A percentile compares a stretch with the other conserved stretches of the same genome.
Conservation (phyloP, 2,113 vertebrate genomes). For the Henicopernis longicauda region DNA sequence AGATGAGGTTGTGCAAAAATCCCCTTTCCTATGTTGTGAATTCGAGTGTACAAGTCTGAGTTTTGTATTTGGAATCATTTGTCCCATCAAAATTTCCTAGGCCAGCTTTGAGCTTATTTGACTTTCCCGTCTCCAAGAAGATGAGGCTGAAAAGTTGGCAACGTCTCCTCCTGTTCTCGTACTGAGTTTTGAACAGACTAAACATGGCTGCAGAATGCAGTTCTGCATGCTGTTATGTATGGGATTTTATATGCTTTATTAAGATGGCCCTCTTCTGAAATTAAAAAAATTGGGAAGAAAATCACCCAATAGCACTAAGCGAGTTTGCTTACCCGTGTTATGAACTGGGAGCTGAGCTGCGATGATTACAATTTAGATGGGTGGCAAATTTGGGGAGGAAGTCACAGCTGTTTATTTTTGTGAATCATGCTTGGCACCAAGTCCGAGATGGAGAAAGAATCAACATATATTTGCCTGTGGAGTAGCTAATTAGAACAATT, state of each 20-base stretch:
- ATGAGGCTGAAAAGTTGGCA: neutral
- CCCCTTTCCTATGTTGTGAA: neutral
- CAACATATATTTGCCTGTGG: neutral
- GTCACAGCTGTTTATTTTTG: neutral
- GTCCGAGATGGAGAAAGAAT: neutral
- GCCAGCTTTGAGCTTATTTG: neutral
- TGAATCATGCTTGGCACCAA: neutral
- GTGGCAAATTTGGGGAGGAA: neutral
- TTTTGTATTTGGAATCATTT: neutral
- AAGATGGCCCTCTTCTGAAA: neutral
- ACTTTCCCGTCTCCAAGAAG: neutral
- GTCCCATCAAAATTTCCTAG: neutral
- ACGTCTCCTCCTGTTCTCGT: neutral
- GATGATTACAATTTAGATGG: neutral
- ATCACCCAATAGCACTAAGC: neutral
- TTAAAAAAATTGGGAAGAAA: neutral
- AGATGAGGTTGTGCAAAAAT: neutral
- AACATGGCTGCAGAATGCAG: neutral
- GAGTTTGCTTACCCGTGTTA: neutral
- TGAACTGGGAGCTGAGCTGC: neutral
- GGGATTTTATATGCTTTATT: neutral
- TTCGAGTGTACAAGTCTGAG: neutral
- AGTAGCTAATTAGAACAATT: constrained; percentile 40
- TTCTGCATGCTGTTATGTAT: neutral
- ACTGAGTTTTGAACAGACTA: neutral